A percentile compares a stretch with the other conserved stretches of the same genome.
Conservation (phyloP, 2,113 vertebrate genomes). For the Plectropomus leopardus region DNA sequence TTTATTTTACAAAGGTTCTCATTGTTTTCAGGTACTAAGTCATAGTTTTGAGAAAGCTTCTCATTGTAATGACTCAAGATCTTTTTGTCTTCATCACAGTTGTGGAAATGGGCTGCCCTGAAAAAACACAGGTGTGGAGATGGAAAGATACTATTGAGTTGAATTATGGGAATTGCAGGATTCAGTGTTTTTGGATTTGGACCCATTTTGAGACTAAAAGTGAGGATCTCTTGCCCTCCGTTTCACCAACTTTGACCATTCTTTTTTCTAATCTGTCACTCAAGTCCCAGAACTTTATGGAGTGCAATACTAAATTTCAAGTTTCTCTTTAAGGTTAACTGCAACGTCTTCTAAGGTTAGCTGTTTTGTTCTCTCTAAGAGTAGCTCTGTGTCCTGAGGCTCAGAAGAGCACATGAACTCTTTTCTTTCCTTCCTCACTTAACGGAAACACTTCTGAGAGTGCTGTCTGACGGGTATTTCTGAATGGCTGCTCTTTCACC, state of each 20-base stretch:
- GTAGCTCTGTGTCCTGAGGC: background rate
- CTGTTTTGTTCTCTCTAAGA: slow-evolving; percentile 23
- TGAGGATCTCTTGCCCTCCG: background rate
- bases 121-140: too few species aligned
- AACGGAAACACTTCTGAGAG: background rate
- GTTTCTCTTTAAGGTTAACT: background rate
- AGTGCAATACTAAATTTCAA: background rate
- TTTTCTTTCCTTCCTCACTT: background rate
- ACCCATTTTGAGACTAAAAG: too few species aligned
- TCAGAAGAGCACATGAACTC: background rate
- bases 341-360: slow-evolving; percentile 3
- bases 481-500: background rate
- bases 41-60: too few species aligned
- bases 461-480: background rate
- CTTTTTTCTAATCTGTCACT: background rate
- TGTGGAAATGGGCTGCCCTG: too few species aligned
- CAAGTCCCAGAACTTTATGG: background rate
- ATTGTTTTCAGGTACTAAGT: too few species aligned
- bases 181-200: too few species aligned
- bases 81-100: too few species aligned
- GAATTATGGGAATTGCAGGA: too few species aligned
- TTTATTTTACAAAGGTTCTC: too few species aligned
- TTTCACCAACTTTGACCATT: background rate
- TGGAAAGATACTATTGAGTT: too few species aligned
- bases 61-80: too few species aligned